These are phyloP conservation scores for Semnornis frantzii DNA, from an alignment of 2,113 vertebrate species.

Conservation along the genomic window DNA sequence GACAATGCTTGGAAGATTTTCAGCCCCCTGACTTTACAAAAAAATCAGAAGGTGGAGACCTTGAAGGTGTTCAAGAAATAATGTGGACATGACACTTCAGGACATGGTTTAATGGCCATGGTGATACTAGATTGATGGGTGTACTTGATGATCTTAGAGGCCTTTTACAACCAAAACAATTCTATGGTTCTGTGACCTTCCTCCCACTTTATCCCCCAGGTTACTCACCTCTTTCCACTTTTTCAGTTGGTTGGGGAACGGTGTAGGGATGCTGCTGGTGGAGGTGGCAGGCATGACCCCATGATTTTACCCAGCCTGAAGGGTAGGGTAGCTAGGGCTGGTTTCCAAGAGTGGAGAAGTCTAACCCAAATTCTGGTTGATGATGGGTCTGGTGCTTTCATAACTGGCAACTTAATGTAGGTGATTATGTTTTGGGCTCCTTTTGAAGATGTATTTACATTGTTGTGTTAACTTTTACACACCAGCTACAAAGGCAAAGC, in stretches of 20 bases:
- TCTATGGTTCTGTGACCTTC: background rate
- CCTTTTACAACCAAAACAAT: no score
- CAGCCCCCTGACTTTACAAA: background rate
- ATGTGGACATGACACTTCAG: no score
- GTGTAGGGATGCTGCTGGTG: background rate
- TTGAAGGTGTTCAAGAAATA: no score
- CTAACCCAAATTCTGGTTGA: background rate
- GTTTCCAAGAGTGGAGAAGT: background rate
- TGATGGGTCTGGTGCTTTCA: slow-evolving; percentile 27
- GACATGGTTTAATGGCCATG: no score
- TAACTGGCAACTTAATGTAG: background rate
- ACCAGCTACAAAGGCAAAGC: background rate
- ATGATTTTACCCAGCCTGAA: background rate
- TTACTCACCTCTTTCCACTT: background rate
- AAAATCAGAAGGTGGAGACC: background rate
- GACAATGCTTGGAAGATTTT: rapidly evolving
- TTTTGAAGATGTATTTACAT: slow-evolving; percentile 31
- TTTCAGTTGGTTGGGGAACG: background rate
- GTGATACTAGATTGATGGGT: no score
- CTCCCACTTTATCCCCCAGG: rapidly evolving
- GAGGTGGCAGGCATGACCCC: background rate
- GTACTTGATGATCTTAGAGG: no score
- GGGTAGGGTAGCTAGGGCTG: slow-evolving; percentile 1
- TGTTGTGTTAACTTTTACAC: background rate
- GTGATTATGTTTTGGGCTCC: background rate